phyloP scores from a whole-genome alignment of 2,113 vertebrate genomes.

The Python bivittatus region DNA sequence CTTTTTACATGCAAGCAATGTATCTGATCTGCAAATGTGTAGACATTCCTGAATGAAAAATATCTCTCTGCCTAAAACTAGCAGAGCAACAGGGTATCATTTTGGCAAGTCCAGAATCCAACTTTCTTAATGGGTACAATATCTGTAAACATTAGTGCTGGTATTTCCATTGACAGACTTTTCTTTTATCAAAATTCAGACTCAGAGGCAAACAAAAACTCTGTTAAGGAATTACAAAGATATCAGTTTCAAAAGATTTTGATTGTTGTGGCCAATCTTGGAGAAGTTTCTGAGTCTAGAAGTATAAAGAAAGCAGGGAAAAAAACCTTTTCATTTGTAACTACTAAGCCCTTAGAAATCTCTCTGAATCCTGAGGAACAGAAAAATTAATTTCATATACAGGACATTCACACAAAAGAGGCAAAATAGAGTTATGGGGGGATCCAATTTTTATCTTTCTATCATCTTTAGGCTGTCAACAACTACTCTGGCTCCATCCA shows the following conservation, averaged over 20 bases:
- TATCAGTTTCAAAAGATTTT: not conserved
- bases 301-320: not conserved
- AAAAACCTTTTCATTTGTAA: not conserved
- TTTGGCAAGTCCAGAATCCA: fast-evolving
- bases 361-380: not conserved
- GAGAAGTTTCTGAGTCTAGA: not conserved
- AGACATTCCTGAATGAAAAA: conserved; percentile 18
- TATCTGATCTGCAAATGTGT: not conserved
- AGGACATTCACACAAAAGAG: not conserved
- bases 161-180: not conserved
- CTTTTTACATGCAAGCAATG: not conserved
- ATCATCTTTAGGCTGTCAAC: conserved; percentile 17
- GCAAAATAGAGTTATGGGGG: not conserved
- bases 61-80: not conserved
- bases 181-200: not conserved
- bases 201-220: not conserved
- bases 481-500: conserved; percentile 28
- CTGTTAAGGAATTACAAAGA: not conserved
- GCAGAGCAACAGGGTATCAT: not conserved
- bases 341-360: conserved; percentile 14
- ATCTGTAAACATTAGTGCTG: not conserved
- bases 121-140: conserved; percentile 43
- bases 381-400: conserved; percentile 1
- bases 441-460: not conserved
- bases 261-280: not conserved